Evolutionary conservation across 2,113 vertebrate genomes (phyloP).

Genomic region (Turnix velox): DNA sequence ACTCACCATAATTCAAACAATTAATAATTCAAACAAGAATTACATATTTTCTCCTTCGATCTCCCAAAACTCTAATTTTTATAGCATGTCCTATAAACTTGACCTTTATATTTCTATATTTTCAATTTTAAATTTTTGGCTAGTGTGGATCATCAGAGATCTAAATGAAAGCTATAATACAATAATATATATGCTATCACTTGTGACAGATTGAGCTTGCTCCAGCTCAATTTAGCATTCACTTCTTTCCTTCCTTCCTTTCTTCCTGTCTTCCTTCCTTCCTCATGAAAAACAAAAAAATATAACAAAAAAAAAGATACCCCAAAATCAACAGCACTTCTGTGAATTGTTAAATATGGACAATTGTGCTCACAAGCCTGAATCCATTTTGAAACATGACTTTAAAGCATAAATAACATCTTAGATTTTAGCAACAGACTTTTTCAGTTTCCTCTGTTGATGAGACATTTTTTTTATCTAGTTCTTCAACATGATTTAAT

Average conservation of each 20-base stretch:
- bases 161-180: background rate
- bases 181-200: background rate
- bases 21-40: background rate
- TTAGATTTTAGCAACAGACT: background rate
- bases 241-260: rapidly evolving
- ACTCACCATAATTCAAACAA: background rate
- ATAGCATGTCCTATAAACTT: background rate
- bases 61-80: background rate
- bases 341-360: background rate
- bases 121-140: background rate
- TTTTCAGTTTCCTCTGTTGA: background rate
- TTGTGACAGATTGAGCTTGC: background rate
- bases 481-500: background rate
- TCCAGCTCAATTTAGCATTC: background rate
- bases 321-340: background rate
- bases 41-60: background rate
- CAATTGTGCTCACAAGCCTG: background rate
- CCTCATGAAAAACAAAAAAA: too few species aligned
- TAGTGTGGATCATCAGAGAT: background rate
- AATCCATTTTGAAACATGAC: background rate
- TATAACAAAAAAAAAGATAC: background rate
- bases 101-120: background rate
- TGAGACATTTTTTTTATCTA: background rate
- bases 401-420: background rate
- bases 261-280: background rate